Evolutionary conservation across 2,113 vertebrate species (phyloP).

Genomic region (Oreochromis aureus): DNA sequence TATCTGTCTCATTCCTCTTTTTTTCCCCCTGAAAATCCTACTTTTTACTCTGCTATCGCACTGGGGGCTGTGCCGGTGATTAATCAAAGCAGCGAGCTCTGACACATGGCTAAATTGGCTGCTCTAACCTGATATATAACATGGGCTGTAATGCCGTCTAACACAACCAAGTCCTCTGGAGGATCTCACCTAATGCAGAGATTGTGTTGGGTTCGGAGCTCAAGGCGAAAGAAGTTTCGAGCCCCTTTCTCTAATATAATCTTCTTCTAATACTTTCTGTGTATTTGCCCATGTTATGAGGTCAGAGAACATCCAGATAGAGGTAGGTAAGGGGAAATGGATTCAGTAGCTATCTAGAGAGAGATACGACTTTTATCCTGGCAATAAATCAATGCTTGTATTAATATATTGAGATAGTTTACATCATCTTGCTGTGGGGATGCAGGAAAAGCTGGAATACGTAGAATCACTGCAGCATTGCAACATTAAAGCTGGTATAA

Average conservation of each 20-base stretch:
- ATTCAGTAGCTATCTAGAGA: conserved; percentile 7
- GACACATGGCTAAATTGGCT: conserved; percentile 68
- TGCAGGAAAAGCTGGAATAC: background rate
- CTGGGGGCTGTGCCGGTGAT: conserved; percentile 52
- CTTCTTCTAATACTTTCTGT: conserved; percentile 34
- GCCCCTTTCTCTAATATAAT: conserved; percentile 49
- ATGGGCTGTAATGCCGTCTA: conserved; percentile 35
- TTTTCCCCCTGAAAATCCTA: conserved; percentile 14
- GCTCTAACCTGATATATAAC: conserved; percentile 72
- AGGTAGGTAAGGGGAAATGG: background rate
- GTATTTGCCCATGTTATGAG: conserved; percentile 27
- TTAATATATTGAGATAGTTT: conserved; percentile 10
- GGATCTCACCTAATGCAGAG: conserved; percentile 51
- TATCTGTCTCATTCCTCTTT: conserved; percentile 60
- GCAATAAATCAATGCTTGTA: conserved; percentile 40
- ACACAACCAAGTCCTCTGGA: conserved; percentile 43
- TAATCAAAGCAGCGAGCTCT: conserved; percentile 64
- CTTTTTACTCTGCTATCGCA: conserved; percentile 48
- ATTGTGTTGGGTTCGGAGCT: conserved; percentile 44
- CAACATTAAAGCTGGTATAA: background rate
- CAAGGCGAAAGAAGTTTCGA: conserved; percentile 48
- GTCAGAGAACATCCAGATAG: conserved; percentile 28
- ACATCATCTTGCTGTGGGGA: background rate
- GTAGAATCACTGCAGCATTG: background rate
- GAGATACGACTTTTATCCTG: background rate